Base-by-base conservation (phyloP, 1,140 invertebrate species). In the Ceratitis capitata region DNA sequence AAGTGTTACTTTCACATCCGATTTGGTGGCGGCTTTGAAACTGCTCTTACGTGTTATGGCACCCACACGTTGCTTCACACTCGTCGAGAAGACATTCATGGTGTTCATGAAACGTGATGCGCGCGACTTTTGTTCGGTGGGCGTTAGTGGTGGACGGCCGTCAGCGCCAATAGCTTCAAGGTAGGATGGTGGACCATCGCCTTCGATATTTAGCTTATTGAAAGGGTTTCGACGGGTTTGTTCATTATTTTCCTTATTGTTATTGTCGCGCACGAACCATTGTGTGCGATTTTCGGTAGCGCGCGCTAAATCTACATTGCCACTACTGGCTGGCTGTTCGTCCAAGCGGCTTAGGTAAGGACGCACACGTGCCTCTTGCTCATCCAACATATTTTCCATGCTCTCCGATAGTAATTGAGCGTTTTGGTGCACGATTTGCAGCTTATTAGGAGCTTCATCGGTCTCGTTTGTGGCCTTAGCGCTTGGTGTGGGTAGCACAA, bases 361-460 rank as follows among this genome's bases (percentile, higher is more conserved):
- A 16, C 87, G 85, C 1, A 86, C 85, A 0, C 87, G 85, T 42
- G 84, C 64, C 64, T 90, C 89, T 12, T 88, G 85, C 14, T 85
- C 58, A 7, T 89, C 88, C 26, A 89, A 14, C 56, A 91, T 89
- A 35, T 90, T 88, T 86, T 91, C 89, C 86, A 87, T 88, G 83
- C 89, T 91, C 32, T 91, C 89, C 6, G 89, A 89, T 0, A 89
- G 85, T 47, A 90, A 64, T 19, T 88, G 88, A 5, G 88, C 87
- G 83, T 92, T 91, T 86, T 90, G 91, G 85, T 91, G 89, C n/a
- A 91, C 87, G n/a, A 91, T 91, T 69, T 89, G 87, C 2, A 87
- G 85, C 45, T 87, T 83, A 23, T 82, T 86, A 16, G 47, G 7
- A 1, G 45, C 14, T 53, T 45, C 53, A 12, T 7, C 14, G 16